Conservation (phyloP, 2,113 vertebrate genomes). For the Apaloderma vittatum region DNA sequence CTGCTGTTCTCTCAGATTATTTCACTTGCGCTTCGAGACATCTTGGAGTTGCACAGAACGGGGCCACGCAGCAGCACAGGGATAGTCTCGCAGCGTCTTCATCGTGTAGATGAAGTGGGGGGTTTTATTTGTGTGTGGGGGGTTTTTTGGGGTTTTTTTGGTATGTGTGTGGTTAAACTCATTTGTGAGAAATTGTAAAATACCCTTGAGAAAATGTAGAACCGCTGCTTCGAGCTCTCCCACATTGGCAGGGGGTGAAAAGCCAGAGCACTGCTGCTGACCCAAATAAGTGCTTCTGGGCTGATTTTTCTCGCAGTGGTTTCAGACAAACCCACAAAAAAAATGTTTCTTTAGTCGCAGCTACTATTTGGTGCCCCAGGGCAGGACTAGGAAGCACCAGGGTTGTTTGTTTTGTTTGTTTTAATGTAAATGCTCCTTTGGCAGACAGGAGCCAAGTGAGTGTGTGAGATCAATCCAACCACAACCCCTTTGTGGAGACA, state of each 20-base stretch:
- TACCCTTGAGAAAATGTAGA: neutral
- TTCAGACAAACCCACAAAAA: neutral
- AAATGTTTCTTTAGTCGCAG: neutral
- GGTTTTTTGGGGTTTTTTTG: too few species aligned
- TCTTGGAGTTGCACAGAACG: neutral
- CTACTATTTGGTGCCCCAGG: neutral
- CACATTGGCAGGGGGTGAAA: neutral
- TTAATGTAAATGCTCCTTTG: neutral
- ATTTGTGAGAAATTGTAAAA: neutral
- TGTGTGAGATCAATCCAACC: neutral
- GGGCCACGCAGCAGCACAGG: accelerated
- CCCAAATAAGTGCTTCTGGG: neutral
- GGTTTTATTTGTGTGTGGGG: too few species aligned
- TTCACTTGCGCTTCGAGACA: neutral
- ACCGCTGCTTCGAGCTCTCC: neutral
- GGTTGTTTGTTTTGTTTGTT: neutral
- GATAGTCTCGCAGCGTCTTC: neutral
- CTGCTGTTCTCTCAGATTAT: neutral
- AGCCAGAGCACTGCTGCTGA: neutral
- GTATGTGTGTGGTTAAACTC: neutral
- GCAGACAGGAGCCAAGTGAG: neutral
- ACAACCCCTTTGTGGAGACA: neutral
- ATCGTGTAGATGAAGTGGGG: neutral
- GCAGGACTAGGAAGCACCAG: neutral
- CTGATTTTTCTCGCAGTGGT: neutral